These are phyloP conservation scores for Drosophila nasuta DNA, from an alignment of 1,140 invertebrate species.

Conservation along the genomic window DNA sequence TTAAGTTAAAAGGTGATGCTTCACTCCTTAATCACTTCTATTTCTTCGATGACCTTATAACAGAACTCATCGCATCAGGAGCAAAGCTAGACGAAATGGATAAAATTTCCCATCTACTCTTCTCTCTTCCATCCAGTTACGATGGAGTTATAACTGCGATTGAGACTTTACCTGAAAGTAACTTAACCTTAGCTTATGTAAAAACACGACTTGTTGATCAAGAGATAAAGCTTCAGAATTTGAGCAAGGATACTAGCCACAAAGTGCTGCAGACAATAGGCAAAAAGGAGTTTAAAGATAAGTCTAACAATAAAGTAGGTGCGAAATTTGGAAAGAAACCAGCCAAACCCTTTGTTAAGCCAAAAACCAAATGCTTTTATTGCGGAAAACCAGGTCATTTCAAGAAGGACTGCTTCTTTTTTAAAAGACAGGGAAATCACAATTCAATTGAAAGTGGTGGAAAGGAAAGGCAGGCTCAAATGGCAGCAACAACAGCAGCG, in stretches of 20 bases:
- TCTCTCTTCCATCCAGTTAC: slow-evolving; percentile 76
- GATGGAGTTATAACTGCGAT: slow-evolving; percentile 83
- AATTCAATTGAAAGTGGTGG: slow-evolving; percentile 3
- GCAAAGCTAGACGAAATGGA: slow-evolving; percentile 81
- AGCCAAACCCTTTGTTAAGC: too few relatives aligned
- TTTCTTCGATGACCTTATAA: slow-evolving; percentile 63
- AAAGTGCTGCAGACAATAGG: slow-evolving; percentile 56
- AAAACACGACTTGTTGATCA: slow-evolving; percentile 83
- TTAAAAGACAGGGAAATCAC: too few relatives aligned
- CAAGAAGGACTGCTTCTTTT: too few relatives aligned
- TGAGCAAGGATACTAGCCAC: slow-evolving; percentile 56
- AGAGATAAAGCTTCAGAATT: slow-evolving; percentile 77
- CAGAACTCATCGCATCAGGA: slow-evolving; percentile 69
- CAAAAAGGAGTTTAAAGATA: slow-evolving; percentile 11
- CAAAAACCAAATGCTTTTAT: too few relatives aligned
- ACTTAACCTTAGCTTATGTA: slow-evolving; percentile 80
- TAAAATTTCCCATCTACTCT: slow-evolving; percentile 79
- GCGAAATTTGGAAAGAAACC: too few relatives aligned
- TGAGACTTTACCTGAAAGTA: slow-evolving; percentile 71
- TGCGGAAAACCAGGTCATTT: too few relatives aligned
- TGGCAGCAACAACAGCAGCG: background rate
- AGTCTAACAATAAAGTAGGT: too few relatives aligned
- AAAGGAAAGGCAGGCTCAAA: slow-evolving; percentile 11
- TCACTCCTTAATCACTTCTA: slow-evolving; percentile 77
- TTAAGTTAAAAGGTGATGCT: slow-evolving; percentile 81